Conservation (phyloP, 1,140 invertebrate species). For the Drosophila subobscura region DNA sequence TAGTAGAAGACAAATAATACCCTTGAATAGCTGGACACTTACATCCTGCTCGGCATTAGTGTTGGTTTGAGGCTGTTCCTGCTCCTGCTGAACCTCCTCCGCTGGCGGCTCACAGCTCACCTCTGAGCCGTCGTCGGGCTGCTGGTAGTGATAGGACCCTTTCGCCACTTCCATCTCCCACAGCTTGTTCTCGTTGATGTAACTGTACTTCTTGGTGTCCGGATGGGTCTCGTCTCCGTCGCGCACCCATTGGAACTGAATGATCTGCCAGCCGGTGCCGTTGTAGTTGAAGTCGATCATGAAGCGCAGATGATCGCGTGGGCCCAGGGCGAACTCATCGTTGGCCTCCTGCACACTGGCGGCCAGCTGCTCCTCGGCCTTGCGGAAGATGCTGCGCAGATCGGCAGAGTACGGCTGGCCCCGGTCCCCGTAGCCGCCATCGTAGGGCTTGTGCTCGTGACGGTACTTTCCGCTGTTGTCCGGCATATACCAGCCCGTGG, state of each 20-base stretch:
- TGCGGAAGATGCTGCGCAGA: constrained; percentile 51
- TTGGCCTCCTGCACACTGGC: constrained; percentile 43
- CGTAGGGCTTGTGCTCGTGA: constrained; percentile 71
- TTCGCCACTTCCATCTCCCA: constrained; percentile 41
- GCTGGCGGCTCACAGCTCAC: constrained; percentile 7
- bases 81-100: not conserved
- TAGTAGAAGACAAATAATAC: not conserved
- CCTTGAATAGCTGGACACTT: constrained; percentile 11
- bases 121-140: constrained; percentile 26
- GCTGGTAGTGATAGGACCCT: constrained; percentile 46
- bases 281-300: constrained; percentile 80
- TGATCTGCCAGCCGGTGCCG: constrained; percentile 75
- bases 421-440: constrained; percentile 77
- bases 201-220: constrained; percentile 57
- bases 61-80: not conserved
- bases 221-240: constrained; percentile 57
- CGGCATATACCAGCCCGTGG: constrained; percentile 63
- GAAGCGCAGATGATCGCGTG: constrained; percentile 74
- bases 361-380: constrained; percentile 43
- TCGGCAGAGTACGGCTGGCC: constrained; percentile 62
- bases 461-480: constrained; percentile 78
- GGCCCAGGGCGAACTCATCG: constrained; percentile 50
- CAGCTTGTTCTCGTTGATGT: constrained; percentile 69
- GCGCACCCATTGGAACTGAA: constrained; percentile 73
- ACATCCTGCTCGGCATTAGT: constrained; percentile 53